Conservation (phyloP, 2,113 vertebrate species). For the Ciconia stormi region DNA sequence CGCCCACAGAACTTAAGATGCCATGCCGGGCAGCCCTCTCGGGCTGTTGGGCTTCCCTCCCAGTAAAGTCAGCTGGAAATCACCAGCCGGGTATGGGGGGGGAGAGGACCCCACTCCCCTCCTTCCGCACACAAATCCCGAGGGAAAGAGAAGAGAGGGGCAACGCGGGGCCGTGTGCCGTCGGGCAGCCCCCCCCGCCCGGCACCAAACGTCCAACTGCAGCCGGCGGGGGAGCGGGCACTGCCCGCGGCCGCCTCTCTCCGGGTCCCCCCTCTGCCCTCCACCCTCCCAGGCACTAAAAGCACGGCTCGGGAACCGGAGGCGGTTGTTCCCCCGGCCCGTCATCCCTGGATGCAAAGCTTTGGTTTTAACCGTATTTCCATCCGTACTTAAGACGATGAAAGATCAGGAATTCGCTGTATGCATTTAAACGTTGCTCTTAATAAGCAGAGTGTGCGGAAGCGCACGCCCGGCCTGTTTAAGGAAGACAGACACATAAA, state of each 20-base stretch:
- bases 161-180: too few species aligned
- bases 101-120: rapidly evolving
- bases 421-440: constrained; percentile 53
- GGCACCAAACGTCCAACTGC: not conserved
- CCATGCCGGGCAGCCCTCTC: not conserved
- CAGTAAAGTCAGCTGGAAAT: not conserved
- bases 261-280: not conserved
- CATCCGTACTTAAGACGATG: constrained; percentile 47
- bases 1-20: not conserved
- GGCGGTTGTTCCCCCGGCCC: not conserved
- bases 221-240: not conserved
- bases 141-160: not conserved
- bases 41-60: not conserved
- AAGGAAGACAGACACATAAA: constrained; percentile 48
- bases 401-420: constrained; percentile 60
- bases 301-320: not conserved
- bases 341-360: not conserved
- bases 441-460: constrained; percentile 58
- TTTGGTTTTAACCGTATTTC: constrained; percentile 23
- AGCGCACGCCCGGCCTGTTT: constrained; percentile 53
- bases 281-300: not conserved
- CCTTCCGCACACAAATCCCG: not conserved
- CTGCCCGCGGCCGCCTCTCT: not conserved
- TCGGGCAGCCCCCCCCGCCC: not conserved
- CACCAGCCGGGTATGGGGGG: not conserved